A percentile compares a stretch with the other conserved stretches of the same genome.
These are phyloP conservation scores for Torymus texanus DNA, from an alignment of 2,888 invertebrate species.

Conservation along the genomic window DNA sequence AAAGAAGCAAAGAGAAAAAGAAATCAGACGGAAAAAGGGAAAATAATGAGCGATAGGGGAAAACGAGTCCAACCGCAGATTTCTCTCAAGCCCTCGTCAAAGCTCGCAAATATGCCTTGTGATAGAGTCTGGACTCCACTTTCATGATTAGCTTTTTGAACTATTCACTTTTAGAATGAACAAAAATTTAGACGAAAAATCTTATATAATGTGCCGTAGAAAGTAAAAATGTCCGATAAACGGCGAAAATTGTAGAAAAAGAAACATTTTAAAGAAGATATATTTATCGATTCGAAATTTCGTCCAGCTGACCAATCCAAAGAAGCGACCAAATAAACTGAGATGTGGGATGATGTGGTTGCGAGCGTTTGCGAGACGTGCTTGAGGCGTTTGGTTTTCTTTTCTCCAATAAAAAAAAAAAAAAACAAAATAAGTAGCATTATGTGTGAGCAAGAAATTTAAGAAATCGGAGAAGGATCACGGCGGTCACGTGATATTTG, in stretches of 20 bases:
- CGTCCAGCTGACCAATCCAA: conserved; percentile 75
- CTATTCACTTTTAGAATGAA: conserved; percentile 26
- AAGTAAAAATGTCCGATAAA: conserved; percentile 25
- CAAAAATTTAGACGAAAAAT: background rate
- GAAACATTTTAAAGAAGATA: conserved; percentile 56
- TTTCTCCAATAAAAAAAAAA: conserved; percentile 42
- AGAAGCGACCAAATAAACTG: conserved; percentile 74
- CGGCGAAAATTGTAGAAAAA: conserved; percentile 26
- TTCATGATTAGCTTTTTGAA: conserved; percentile 52
- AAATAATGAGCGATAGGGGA: conserved; percentile 45
- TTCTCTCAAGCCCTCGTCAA: conserved; percentile 66
- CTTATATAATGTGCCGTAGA: background rate
- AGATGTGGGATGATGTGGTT: conserved; percentile 68
- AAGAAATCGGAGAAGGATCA: conserved; percentile 52
- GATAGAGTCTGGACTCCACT: conserved; percentile 73
- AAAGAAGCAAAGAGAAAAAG: conserved; percentile 49
- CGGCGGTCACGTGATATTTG: conserved; percentile 71
- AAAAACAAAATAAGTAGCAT: background rate
- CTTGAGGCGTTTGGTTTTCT: conserved; percentile 66
- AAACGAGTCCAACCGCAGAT: conserved; percentile 36
- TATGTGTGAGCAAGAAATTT: conserved; percentile 25
- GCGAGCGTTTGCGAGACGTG: conserved; percentile 68
- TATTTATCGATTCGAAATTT: conserved; percentile 63
- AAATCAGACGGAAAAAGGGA: conserved; percentile 32
- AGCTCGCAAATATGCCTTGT: conserved; percentile 72